These are phyloP conservation scores for Brachynemurus nebulosus DNA, from an alignment of 2,888 invertebrate genomes.

Conservation along the genomic window DNA sequence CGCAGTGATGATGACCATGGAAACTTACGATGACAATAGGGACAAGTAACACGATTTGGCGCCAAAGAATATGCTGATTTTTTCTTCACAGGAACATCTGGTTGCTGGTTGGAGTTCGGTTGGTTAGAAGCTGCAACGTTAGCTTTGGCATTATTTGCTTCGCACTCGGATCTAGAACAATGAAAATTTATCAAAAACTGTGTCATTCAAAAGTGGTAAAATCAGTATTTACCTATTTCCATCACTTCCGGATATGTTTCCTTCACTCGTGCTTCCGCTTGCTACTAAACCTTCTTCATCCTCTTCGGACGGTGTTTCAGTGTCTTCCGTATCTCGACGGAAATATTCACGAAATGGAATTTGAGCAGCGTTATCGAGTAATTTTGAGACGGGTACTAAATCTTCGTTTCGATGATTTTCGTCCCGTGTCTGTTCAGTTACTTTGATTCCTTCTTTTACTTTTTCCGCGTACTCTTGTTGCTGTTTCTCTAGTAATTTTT, in stretches of 20 bases:
- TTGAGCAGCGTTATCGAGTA: slow-evolving; percentile 59
- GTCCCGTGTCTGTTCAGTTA: not conserved
- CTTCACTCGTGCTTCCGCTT: slow-evolving; percentile 63
- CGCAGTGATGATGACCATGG: slow-evolving; percentile 93
- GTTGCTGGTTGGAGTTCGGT: not conserved
- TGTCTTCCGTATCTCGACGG: slow-evolving; percentile 35
- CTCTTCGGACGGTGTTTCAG: slow-evolving; percentile 32
- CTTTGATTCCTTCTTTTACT: not conserved
- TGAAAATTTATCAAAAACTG: slow-evolving; percentile 4
- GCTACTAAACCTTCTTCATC: slow-evolving; percentile 68
- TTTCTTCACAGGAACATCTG: slow-evolving; percentile 46
- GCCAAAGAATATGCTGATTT: slow-evolving; percentile 92
- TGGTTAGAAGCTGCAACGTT: too few relatives aligned
- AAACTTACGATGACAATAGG: slow-evolving; percentile 86
- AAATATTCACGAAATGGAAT: slow-evolving; percentile 52
- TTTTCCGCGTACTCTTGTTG: not conserved
- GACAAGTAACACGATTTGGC: slow-evolving; percentile 86
- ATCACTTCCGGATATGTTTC: slow-evolving; percentile 71
- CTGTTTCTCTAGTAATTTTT: slow-evolving; percentile 10
- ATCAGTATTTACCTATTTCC: slow-evolving; percentile 49
- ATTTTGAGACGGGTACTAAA: slow-evolving; percentile 61
- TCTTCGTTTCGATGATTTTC: slow-evolving; percentile 41
- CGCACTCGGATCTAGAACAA: slow-evolving; percentile 48
- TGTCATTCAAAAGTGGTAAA: not conserved
- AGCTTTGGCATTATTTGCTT: slow-evolving; percentile 28